Conservation (phyloP, 2,888 invertebrate genomes). For the Metalampra italica region DNA sequence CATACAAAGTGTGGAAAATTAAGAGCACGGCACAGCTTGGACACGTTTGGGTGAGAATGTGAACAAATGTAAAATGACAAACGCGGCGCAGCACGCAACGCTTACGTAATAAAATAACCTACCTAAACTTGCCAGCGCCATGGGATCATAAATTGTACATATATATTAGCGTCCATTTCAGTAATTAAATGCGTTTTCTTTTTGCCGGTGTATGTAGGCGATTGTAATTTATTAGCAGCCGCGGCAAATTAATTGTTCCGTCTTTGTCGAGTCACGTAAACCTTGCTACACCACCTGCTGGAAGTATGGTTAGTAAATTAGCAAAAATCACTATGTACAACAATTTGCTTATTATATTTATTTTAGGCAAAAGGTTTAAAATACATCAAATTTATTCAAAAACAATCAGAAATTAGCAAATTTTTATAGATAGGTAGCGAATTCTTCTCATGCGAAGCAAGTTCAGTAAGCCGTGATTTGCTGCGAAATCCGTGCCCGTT, state of each 20-base stretch:
- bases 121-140: background rate
- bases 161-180: conserved; percentile 12
- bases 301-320: no score
- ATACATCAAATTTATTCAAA: no score
- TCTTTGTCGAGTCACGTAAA: no score
- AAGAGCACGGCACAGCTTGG: conserved; percentile 1
- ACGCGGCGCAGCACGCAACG: conserved; percentile 26
- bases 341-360: no score
- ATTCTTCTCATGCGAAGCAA: conserved; percentile 25
- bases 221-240: background rate
- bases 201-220: conserved; percentile 4
- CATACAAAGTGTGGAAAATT: background rate
- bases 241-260: no score
- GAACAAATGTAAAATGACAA: conserved; percentile 22
- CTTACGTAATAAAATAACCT: conserved; percentile 19
- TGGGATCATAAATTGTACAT: background rate
- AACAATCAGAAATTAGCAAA: conserved; percentile 9
- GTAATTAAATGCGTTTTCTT: conserved; percentile 18
- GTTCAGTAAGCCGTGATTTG: conserved; percentile 35
- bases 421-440: background rate
- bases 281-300: no score
- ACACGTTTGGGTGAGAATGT: conserved; percentile 15
- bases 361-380: no score
- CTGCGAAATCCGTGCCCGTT: conserved; percentile 46
- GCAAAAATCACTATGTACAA: no score